phyloP scores from a whole-genome alignment of 2,113 vertebrate genomes.

The Lanius ludovicianus region DNA sequence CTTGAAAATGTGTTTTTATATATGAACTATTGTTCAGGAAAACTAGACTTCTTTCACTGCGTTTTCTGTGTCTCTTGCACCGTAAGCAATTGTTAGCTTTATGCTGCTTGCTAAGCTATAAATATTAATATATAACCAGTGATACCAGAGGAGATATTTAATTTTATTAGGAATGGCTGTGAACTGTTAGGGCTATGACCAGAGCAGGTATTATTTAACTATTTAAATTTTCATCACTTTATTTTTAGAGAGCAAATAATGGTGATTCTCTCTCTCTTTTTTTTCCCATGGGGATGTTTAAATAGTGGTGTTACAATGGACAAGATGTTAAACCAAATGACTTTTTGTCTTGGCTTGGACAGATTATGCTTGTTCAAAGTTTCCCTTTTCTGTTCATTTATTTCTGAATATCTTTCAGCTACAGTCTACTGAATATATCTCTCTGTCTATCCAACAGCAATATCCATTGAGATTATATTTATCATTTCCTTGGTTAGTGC shows the following conservation, averaged over 20 bases:
- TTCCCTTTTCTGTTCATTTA: not conserved
- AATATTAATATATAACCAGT: constrained; percentile 44
- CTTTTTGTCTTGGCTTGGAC: not conserved
- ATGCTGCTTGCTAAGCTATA: constrained; percentile 23
- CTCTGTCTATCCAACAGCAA: not conserved
- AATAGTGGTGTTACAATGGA: not conserved
- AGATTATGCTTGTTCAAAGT: not conserved
- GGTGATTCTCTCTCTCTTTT: not conserved
- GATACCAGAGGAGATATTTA: not conserved
- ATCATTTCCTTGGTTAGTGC: not conserved
- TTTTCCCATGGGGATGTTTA: not conserved
- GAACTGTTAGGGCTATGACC: not conserved
- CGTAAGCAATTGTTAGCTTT: constrained; percentile 19
- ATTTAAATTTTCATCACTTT: not conserved
- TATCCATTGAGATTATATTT: not conserved
- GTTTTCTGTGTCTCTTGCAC: constrained; percentile 15
- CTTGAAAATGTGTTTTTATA: constrained; percentile 18
- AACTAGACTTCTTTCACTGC: constrained; percentile 29
- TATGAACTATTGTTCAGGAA: constrained; percentile 4
- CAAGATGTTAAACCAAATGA: not conserved
- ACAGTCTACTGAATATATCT: not conserved
- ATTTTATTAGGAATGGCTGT: constrained; percentile 4
- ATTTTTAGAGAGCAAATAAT: constrained; percentile 37
- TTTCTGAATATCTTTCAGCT: not conserved
- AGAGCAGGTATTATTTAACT: not conserved